These are phyloP conservation scores for Apus apus DNA, from an alignment of 2,113 vertebrate genomes.

Conservation along the genomic window DNA sequence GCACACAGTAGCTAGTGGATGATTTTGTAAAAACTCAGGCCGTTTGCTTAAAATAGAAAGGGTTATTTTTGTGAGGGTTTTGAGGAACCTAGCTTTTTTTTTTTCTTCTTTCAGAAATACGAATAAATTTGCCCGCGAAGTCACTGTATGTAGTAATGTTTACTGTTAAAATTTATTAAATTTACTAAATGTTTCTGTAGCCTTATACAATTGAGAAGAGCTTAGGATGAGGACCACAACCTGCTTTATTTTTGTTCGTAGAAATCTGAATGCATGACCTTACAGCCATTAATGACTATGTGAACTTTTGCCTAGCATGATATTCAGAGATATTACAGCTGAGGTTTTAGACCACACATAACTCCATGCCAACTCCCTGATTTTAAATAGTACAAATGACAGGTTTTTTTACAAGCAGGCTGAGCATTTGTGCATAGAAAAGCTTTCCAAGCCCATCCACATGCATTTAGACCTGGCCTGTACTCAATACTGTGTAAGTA, in stretches of 20 bases:
- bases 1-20: neutral
- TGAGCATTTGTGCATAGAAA: neutral
- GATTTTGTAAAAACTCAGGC: neutral
- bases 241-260: neutral
- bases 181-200: neutral
- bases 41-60: neutral
- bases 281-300: neutral
- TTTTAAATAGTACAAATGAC: neutral
- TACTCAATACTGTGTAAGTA: neutral
- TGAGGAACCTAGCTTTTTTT: neutral
- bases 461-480: neutral
- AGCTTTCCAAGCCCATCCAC: neutral
- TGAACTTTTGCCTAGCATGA: neutral
- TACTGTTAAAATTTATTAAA: neutral
- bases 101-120: neutral
- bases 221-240: neutral
- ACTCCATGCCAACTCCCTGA: neutral
- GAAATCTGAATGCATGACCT: neutral
- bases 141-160: neutral
- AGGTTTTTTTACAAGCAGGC: neutral
- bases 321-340: neutral
- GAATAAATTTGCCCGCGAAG: neutral
- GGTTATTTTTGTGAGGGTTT: neutral
- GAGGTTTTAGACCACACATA: neutral
- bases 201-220: neutral